These are phyloP conservation scores for Sitobion miscanthi DNA, from an alignment of 1,140 invertebrate genomes.

Conservation along the genomic window DNA sequence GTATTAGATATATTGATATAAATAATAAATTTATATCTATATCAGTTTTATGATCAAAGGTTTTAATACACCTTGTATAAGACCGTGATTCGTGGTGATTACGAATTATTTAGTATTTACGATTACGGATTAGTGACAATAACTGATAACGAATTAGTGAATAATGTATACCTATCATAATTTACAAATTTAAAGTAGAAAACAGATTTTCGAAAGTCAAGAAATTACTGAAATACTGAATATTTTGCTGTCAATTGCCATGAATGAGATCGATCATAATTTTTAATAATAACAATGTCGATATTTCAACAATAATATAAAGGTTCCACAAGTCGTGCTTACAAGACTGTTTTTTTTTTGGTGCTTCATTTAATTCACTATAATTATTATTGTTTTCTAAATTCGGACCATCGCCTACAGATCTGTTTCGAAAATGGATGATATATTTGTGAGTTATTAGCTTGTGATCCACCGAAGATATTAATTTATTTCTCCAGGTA, in stretches of 20 bases:
- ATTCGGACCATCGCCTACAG: not conserved
- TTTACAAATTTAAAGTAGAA: not conserved
- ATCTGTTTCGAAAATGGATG: conserved; percentile 10
- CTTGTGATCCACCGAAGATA: too few species aligned
- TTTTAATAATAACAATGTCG: conserved; percentile 3
- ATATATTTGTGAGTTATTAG: conserved; percentile 25
- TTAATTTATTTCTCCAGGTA: too few species aligned
- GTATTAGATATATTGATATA: too few species aligned
- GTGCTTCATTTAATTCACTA: too few species aligned
- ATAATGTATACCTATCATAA: not conserved
- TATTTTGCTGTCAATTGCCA: not conserved
- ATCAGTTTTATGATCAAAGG: too few species aligned
- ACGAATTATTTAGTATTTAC: not conserved
- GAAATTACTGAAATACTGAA: not conserved
- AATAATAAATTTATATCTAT: too few species aligned
- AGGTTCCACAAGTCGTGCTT: not conserved
- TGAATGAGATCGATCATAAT: not conserved
- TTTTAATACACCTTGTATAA: too few species aligned
- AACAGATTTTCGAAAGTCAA: not conserved
- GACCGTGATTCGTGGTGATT: not conserved
- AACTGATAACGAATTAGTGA: not conserved
- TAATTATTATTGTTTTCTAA: not conserved
- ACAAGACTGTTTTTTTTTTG: not conserved
- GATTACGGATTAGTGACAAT: not conserved
- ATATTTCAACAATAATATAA: not conserved